Evolutionary conservation across 2,888 invertebrate species (phyloP).

Genomic region (Mythimna loreyi): DNA sequence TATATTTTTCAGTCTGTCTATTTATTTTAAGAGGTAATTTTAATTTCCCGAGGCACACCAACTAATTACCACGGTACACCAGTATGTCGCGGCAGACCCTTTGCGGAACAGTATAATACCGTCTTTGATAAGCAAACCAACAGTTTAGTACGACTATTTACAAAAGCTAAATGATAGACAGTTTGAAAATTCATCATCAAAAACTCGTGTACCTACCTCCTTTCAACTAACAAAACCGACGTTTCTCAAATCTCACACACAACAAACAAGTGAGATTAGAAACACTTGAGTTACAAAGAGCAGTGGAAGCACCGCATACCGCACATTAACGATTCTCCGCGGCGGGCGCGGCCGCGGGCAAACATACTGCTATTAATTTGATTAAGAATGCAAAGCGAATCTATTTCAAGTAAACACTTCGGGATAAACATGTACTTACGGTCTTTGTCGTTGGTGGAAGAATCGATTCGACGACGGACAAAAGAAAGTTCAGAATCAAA

Average conservation of each 20-base stretch:
- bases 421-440: slow-evolving; percentile 10
- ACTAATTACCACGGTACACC: no score
- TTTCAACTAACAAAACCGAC: slow-evolving; percentile 1
- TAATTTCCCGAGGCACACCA: no score
- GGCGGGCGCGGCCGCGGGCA: slow-evolving; percentile 21
- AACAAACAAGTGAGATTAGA: slow-evolving; percentile 52
- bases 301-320: slow-evolving; percentile 41
- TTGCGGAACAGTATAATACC: no score
- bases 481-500: background rate
- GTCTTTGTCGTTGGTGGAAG: slow-evolving; percentile 2
- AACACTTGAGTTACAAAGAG: slow-evolving; percentile 42
- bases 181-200: no score
- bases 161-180: no score
- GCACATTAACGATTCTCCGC: slow-evolving; percentile 51
- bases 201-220: background rate
- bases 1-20: no score
- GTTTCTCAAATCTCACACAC: background rate
- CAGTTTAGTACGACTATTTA: no score
- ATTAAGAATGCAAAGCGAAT: slow-evolving; percentile 60
- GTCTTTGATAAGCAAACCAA: no score
- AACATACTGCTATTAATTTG: slow-evolving; percentile 52
- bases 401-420: slow-evolving; percentile 38
- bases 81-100: background rate
- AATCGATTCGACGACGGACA: background rate
- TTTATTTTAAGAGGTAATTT: background rate